Conservation (phyloP, 53 echinoderm and acorn worm genomes). For the Mesocentrotus franciscanus region DNA sequence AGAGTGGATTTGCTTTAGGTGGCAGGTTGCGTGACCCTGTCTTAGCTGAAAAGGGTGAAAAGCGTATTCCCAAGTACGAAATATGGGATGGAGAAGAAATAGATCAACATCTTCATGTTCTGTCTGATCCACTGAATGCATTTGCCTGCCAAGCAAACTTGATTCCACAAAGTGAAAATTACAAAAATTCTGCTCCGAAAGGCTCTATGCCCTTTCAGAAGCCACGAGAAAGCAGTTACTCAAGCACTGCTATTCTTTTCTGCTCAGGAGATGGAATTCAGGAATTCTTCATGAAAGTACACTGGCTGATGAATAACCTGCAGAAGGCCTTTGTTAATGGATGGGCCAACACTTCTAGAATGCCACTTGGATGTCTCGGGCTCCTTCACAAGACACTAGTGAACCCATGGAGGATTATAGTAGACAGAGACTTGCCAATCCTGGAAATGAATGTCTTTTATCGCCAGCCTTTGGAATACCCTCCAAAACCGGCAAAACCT, state of each 20-base stretch:
- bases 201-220: conserved; percentile 58
- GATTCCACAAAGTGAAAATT: background rate
- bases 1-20: too few species aligned
- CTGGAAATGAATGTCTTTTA: conserved; percentile 50
- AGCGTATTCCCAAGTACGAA: too few species aligned
- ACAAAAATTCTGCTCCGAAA: background rate
- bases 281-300: conserved; percentile 59
- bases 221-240: conserved; percentile 61
- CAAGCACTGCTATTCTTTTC: conserved; percentile 61
- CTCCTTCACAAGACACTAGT: conserved; percentile 26
- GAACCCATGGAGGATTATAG: conserved; percentile 66
- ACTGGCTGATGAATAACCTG: conserved; percentile 54
- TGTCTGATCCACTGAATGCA: conserved; percentile 62
- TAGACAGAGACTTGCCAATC: background rate
- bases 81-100: too few species aligned
- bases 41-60: too few species aligned
- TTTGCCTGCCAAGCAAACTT: background rate
- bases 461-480: background rate
- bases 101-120: too few species aligned
- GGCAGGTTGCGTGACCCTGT: too few species aligned
- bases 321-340: conserved; percentile 62
- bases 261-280: conserved; percentile 2
- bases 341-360: background rate
- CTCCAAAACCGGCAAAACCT: background rate
- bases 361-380: conserved; percentile 43